phyloP scores from a whole-genome alignment of 2,888 invertebrate genomes.

The Cosmia pyralina region DNA sequence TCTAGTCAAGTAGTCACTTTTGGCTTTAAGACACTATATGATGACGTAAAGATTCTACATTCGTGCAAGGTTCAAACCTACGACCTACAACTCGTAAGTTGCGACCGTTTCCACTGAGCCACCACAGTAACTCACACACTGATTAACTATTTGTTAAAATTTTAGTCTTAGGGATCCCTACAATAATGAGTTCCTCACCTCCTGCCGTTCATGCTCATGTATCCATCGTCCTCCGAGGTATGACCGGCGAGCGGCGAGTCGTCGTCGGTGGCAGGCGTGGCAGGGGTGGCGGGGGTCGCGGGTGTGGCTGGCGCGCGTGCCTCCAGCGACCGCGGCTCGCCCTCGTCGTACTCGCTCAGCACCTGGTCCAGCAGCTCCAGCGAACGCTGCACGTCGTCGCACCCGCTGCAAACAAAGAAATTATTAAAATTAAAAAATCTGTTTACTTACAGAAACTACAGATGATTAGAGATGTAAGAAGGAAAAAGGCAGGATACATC shows the following conservation, averaged over 20 bases:
- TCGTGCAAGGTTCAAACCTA: too few species aligned
- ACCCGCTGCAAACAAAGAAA: constrained; percentile 91
- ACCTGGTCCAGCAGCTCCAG: constrained; percentile 97
- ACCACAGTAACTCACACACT: neutral
- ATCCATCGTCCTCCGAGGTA: constrained; percentile 97
- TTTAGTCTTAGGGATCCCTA: neutral
- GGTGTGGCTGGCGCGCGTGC: constrained; percentile 89
- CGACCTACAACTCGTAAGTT: too few species aligned
- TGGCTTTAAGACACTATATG: too few species aligned
- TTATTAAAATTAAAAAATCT: neutral
- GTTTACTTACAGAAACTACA: neutral
- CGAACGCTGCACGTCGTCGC: constrained; percentile 96
- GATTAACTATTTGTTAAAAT: neutral
- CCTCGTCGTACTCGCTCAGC: constrained; percentile 97
- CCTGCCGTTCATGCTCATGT: constrained; percentile 97
- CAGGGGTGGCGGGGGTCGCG: constrained; percentile 89
- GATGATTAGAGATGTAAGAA: neutral
- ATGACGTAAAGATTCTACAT: too few species aligned
- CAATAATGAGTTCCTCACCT: constrained; percentile 83
- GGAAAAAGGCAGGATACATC: neutral
- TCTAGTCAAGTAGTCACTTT: neutral
- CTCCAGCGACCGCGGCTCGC: constrained; percentile 88
- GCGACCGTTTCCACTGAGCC: too few species aligned
- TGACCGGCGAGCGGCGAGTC: constrained; percentile 95
- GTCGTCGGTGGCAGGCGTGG: constrained; percentile 91